Percentiles rank a stretch among this genome's conserved stretches.
phyloP scores from a whole-genome alignment of 2,797 vertebrate genomes.

The Cirrhinus molitorella region DNA sequence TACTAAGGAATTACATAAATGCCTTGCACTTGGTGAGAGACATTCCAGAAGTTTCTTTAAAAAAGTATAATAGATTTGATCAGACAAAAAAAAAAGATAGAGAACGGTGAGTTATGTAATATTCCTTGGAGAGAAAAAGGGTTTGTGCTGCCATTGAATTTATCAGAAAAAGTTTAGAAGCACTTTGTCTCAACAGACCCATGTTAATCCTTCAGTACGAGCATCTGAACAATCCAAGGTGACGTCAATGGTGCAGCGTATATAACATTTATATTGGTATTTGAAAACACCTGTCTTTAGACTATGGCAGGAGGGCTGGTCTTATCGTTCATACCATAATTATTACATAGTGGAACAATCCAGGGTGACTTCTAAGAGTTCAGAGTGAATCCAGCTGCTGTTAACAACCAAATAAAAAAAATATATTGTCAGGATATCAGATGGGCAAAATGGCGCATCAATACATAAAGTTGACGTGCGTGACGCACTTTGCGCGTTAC shows the following conservation, averaged over 20 bases:
- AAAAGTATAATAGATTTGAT: neutral
- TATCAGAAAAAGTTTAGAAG: slow-evolving; percentile 20
- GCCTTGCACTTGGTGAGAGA: neutral
- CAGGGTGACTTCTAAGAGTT: neutral
- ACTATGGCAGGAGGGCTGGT: slow-evolving; percentile 14
- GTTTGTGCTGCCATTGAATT: slow-evolving; percentile 23
- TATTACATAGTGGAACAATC: slow-evolving; percentile 26
- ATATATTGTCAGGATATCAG: neutral
- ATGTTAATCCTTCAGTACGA: slow-evolving; percentile 30
- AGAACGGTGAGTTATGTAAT: slow-evolving; percentile 32
- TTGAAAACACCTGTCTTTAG: slow-evolving; percentile 45
- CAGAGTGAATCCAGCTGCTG: slow-evolving; percentile 9
- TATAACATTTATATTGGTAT: slow-evolving; percentile 17
- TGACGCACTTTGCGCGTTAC: neutral
- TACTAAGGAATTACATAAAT: neutral
- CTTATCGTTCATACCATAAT: slow-evolving; percentile 15
- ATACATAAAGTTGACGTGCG: neutral
- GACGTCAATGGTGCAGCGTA: slow-evolving; percentile 1
- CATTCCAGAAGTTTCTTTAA: neutral
- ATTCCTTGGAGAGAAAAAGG: slow-evolving; percentile 19
- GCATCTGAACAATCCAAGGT: slow-evolving; percentile 40
- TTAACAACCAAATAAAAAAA: neutral
- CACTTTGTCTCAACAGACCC: slow-evolving; percentile 22
- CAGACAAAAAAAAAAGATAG: slow-evolving; percentile 7
- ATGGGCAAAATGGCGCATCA: neutral